Evolutionary conservation across 2,113 vertebrate genomes (phyloP).

Genomic region (Engystomops pustulosus): DNA sequence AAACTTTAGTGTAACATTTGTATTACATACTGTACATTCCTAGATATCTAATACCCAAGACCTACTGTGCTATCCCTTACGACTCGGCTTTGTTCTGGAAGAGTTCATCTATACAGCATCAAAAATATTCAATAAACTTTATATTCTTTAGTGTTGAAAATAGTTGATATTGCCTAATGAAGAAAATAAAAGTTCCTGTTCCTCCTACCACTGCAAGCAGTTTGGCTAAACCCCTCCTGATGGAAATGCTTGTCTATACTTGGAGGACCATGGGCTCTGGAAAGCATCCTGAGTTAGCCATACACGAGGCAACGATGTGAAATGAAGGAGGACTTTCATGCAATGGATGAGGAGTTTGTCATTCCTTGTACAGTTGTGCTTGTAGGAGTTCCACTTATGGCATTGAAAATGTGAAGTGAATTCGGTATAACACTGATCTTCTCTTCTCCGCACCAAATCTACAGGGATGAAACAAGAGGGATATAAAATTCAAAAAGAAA

Average conservation of each 20-base stretch:
- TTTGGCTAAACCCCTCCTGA: conserved; percentile 55
- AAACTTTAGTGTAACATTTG: conserved; percentile 59
- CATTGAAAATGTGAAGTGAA: conserved; percentile 96
- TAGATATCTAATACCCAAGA: conserved; percentile 61
- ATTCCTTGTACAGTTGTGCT: conserved; percentile 91
- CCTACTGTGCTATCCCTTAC: conserved; percentile 69
- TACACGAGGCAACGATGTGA: conserved; percentile 61
- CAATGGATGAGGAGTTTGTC: conserved; percentile 92
- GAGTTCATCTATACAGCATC: conserved; percentile 63
- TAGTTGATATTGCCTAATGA: conserved; percentile 69
- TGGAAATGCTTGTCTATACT: conserved; percentile 32
- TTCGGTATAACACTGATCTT: conserved; percentile 88
- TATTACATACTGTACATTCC: conserved; percentile 62
- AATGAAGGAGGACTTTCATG: conserved; percentile 74
- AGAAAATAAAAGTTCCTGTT: conserved; percentile 59
- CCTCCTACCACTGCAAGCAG: conserved; percentile 22
- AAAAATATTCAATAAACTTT: conserved; percentile 63
- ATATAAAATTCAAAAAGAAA: background rate
- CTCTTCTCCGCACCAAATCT: conserved; percentile 93
- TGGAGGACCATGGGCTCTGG: conserved; percentile 64
- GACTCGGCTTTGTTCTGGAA: conserved; percentile 66
- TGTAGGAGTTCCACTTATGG: conserved; percentile 97
- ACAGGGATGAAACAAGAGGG: conserved; percentile 43
- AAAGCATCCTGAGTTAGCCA: conserved; percentile 78
- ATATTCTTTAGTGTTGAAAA: conserved; percentile 61